Evolutionary conservation across 2,888 invertebrate genomes (phyloP), one percentile per base, ranked within the genome.

Genomic region (Caenorhabditis uteleia): DNA sequence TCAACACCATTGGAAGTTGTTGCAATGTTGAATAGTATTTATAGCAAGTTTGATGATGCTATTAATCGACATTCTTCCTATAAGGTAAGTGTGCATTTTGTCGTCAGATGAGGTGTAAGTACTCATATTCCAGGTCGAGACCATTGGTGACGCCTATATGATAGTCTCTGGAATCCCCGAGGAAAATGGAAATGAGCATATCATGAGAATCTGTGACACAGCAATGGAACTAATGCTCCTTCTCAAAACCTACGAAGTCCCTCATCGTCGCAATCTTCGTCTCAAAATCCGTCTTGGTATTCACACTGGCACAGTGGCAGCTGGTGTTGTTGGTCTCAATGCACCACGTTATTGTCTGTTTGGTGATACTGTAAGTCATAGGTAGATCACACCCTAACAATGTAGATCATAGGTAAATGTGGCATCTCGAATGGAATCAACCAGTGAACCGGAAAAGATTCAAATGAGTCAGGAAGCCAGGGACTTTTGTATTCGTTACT

Each of bases 261-360:
- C 82, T 6, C 82, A 80, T 47, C 68, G 68, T 14, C 48, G 58
- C 8, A 48, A 45, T n/a, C 67, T 75, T 21, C 64, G 72, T 14
- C 75, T 81, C 12, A 67, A 73, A 14, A 79, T 81, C 36, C 77
- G 81, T 23, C 62, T 81, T 8, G 81, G 81, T 1, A 73, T 80
- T 23, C 81, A 81, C 59, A 71, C 77, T 1, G 81, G 81, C 16
- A 45, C 76, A 8, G 81, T 80, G 7, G 79, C 80, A 16, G 79
- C 81, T 1, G 81, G 81, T 23, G 81, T 81, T 10, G 80, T 80
- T 20, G 80, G 80, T n/a, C 57, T 77, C 18, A 77, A 71, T 21
- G 78, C 80, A 1, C 80, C 80, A n/a, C 58, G 80, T 20, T 81
- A 81, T 44, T 81, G 81, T 64, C 72, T 82, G 2, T 80, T 82